Percentiles rank a stretch among this genome's conserved stretches.
Conservation (phyloP, 2,888 invertebrate genomes). For the Scaptomyza flava region DNA sequence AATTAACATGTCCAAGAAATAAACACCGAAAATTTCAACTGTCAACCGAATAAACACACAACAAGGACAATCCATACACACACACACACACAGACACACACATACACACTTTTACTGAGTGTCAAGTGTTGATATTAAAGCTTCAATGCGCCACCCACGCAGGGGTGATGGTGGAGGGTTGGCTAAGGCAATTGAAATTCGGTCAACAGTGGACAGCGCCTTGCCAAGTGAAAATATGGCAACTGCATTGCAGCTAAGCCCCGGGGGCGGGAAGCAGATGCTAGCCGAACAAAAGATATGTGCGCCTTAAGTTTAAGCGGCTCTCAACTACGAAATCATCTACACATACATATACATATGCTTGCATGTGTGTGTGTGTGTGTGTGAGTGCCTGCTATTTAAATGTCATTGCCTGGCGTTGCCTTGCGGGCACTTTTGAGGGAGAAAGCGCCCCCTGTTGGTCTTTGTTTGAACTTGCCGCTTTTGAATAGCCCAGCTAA, state of each 20-base stretch:
- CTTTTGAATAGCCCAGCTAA: conserved; percentile 34
- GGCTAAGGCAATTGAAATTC: conserved; percentile 40
- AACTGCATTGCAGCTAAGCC: conserved; percentile 71
- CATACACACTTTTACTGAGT: conserved; percentile 21
- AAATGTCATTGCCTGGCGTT: conserved; percentile 47
- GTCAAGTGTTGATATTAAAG: conserved; percentile 67
- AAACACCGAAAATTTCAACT: conserved; percentile 25
- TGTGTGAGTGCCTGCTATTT: conserved; percentile 28
- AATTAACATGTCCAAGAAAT: conserved; percentile 51
- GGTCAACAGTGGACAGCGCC: conserved; percentile 39
- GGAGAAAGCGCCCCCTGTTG: conserved; percentile 23
- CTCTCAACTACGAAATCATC: conserved; percentile 19
- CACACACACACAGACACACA: too few relatives aligned
- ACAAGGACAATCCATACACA: conserved; percentile 7
- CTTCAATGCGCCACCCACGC: conserved; percentile 42
- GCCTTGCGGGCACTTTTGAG: conserved; percentile 27
- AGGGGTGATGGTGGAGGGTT: background rate
- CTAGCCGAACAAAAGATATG: conserved; percentile 48
- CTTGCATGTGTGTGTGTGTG: background rate
- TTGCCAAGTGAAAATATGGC: conserved; percentile 61
- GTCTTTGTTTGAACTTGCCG: conserved; percentile 21
- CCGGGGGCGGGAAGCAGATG: conserved; percentile 15
- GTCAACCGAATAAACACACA: conserved; percentile 29
- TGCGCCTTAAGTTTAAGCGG: conserved; percentile 37
- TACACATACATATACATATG: background rate